Evolutionary conservation across 2,888 invertebrate genomes (phyloP).

Genomic region (Perizoma flavofasciatum): DNA sequence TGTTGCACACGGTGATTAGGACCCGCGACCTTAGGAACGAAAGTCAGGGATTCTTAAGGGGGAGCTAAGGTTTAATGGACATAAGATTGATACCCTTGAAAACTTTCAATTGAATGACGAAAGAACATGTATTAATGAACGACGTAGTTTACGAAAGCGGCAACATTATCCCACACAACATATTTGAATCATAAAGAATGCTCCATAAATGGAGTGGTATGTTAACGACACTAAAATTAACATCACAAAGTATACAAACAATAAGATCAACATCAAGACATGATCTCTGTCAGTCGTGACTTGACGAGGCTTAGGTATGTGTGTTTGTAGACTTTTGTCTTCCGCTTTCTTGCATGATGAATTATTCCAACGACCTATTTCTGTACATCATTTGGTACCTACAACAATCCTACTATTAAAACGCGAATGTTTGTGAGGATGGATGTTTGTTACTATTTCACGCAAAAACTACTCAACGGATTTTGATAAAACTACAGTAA

Average conservation of each 20-base stretch:
- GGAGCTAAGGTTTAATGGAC: neutral
- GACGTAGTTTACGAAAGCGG: conserved; percentile 34
- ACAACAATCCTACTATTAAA: too few species aligned
- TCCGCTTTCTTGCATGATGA: conserved; percentile 32
- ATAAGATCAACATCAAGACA: conserved; percentile 29
- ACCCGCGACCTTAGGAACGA: too few species aligned
- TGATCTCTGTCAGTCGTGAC: conserved; percentile 29
- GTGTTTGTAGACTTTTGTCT: conserved; percentile 15
- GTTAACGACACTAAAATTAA: conserved; percentile 35
- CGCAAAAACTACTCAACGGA: too few species aligned
- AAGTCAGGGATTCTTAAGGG: too few species aligned
- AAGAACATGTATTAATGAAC: conserved; percentile 26
- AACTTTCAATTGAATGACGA: conserved; percentile 9
- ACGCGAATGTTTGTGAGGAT: too few species aligned
- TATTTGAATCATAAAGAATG: conserved; percentile 39
- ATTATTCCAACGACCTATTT: conserved; percentile 24
- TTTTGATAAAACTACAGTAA: too few species aligned
- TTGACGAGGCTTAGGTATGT: conserved; percentile 22
- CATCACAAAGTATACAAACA: conserved; percentile 38
- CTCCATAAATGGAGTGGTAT: conserved; percentile 32
- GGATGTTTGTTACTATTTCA: too few species aligned
- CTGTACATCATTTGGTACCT: conserved; percentile 1
- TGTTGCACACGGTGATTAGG: too few species aligned
- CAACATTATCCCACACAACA: conserved; percentile 33
- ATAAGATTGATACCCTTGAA: neutral